Conservation (phyloP, 2,888 invertebrate genomes). For the Zhengitettix transpicula region DNA sequence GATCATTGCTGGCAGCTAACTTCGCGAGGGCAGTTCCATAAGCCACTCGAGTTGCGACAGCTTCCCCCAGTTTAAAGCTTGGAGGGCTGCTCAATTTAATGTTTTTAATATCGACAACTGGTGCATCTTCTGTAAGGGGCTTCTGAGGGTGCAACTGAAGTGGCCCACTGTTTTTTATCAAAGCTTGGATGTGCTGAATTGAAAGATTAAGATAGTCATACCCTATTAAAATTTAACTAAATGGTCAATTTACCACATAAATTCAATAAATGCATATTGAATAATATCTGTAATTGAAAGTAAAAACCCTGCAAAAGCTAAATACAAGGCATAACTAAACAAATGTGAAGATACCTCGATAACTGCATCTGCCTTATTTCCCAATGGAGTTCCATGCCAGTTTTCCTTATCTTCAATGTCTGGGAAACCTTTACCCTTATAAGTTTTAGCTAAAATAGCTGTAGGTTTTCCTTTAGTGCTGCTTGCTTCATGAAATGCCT, state of each 20-base stretch:
- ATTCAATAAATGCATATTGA: neutral
- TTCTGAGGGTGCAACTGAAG: conserved; percentile 41
- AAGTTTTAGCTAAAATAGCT: conserved; percentile 88
- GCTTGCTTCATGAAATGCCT: conserved; percentile 67
- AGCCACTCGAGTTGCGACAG: conserved; percentile 77
- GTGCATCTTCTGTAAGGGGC: conserved; percentile 49
- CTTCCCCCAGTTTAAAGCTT: conserved; percentile 57
- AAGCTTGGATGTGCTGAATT: conserved; percentile 40
- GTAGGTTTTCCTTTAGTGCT: conserved; percentile 68
- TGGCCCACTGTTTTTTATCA: conserved; percentile 50
- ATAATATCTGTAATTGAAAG: neutral
- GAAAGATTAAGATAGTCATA: conserved; percentile 7
- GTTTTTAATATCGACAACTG: conserved; percentile 52
- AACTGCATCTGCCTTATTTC: conserved; percentile 57
- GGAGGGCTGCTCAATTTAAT: conserved; percentile 66
- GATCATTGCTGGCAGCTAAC: conserved; percentile 44
- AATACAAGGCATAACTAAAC: too few species aligned
- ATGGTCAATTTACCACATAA: neutral
- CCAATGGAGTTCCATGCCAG: conserved; percentile 97
- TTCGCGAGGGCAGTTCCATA: conserved; percentile 91
- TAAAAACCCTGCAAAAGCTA: too few species aligned
- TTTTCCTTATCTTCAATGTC: conserved; percentile 84
- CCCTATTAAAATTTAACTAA: neutral
- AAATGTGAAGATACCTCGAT: conserved; percentile 28
- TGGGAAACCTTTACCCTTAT: conserved; percentile 80